A percentile compares a stretch with the other conserved stretches of the same genome.
Evolutionary conservation across 1,140 invertebrate genomes (phyloP).

Genomic region (Euschistus heros): DNA sequence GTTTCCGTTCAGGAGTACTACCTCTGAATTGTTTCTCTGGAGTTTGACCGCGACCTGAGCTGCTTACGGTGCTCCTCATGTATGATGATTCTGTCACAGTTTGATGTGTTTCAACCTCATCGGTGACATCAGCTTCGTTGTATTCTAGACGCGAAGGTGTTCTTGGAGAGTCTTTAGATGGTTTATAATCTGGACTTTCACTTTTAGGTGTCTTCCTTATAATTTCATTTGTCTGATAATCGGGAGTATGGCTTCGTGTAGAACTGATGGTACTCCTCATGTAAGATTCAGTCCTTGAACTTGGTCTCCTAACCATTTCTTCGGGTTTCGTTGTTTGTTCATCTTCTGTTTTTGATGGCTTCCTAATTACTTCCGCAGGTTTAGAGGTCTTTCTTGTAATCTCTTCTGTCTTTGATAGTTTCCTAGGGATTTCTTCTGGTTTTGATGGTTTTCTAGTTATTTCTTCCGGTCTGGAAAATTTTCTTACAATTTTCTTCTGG

Average conservation of each 20-base stretch:
- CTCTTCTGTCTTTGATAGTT: not conserved
- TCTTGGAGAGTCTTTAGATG: too few species aligned
- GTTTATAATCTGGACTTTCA: too few species aligned
- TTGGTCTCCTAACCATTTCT: not conserved
- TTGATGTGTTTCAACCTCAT: not conserved
- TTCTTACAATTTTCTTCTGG: not conserved
- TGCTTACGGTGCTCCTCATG: conserved; percentile 16
- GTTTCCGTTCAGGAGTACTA: too few species aligned
- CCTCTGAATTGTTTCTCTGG: not conserved
- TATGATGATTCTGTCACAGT: not conserved
- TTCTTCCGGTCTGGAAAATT: not conserved
- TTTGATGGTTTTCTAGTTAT: conserved; percentile 7
- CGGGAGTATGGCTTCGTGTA: not conserved
- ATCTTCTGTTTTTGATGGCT: not conserved
- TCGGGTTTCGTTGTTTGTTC: not conserved
- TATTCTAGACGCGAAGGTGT: not conserved
- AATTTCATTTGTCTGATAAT: not conserved
- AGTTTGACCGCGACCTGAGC: not conserved
- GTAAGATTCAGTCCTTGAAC: not conserved
- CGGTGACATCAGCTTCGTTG: not conserved
- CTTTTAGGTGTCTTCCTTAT: not conserved
- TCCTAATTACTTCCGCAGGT: not conserved
- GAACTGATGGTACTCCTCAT: not conserved
- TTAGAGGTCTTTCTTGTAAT: not conserved
- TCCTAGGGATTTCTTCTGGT: not conserved